Evolutionary conservation across 2,113 vertebrate genomes (phyloP).

Genomic region (Myocastor coypus): DNA sequence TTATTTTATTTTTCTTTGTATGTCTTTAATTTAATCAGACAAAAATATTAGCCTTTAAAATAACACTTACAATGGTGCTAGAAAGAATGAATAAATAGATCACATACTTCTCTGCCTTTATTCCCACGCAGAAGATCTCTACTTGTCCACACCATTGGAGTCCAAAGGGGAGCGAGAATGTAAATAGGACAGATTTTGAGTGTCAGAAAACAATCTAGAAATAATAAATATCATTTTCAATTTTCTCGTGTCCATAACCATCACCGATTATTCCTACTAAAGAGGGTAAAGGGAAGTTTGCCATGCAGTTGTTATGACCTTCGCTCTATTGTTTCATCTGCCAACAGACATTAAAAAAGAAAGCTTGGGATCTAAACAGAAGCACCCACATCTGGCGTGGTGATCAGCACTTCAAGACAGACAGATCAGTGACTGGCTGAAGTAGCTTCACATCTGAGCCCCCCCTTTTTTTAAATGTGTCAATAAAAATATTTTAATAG

Average conservation of each 20-base stretch:
- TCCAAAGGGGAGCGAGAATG: background rate
- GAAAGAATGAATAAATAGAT: slow-evolving; percentile 3
- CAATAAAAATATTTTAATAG: too few relatives aligned
- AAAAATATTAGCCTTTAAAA: background rate
- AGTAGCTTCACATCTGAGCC: slow-evolving; percentile 37
- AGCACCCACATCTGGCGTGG: too few relatives aligned
- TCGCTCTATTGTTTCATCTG: background rate
- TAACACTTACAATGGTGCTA: background rate
- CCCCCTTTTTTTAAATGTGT: too few relatives aligned
- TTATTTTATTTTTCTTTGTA: too few relatives aligned
- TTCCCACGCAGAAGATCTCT: background rate
- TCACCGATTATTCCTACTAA: background rate
- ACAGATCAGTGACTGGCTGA: slow-evolving; percentile 19
- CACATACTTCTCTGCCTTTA: background rate
- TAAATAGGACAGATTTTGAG: background rate
- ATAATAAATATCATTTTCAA: slow-evolving; percentile 35
- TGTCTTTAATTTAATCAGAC: slow-evolving; percentile 22
- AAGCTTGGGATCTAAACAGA: too few relatives aligned
- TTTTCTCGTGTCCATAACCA: background rate
- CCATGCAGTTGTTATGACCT: background rate
- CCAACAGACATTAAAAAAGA: slow-evolving; percentile 27
- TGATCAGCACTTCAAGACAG: slow-evolving; percentile 7
- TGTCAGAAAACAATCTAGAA: background rate
- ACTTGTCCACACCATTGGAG: background rate
- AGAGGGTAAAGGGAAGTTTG: background rate